Conservation (phyloP, 2,113 vertebrate genomes). For the Formicarius rufipectus region DNA sequence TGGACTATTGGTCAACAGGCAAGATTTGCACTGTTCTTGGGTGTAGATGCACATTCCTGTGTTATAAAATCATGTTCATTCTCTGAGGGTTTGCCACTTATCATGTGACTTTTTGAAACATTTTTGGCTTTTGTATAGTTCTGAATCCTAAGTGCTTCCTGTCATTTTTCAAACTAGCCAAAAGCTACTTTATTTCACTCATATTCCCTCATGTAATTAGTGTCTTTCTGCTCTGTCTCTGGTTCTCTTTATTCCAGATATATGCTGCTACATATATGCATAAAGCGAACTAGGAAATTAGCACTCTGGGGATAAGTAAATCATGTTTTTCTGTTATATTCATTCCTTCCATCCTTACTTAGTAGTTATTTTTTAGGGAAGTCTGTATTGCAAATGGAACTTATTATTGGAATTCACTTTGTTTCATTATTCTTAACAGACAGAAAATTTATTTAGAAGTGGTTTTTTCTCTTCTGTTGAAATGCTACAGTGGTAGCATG, state of each 20-base stretch:
- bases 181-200: background rate
- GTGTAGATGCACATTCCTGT: background rate
- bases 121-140: background rate
- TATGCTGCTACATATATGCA: background rate
- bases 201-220: background rate
- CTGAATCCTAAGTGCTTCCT: background rate
- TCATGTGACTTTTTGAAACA: background rate
- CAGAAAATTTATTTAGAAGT: background rate
- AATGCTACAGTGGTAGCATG: background rate
- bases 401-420: background rate
- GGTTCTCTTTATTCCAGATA: background rate
- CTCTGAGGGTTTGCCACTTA: background rate
- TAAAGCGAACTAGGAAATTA: background rate
- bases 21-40: background rate
- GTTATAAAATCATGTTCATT: background rate
- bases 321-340: background rate
- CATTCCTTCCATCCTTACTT: background rate
- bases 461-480: background rate
- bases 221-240: background rate
- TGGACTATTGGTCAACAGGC: background rate
- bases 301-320: background rate
- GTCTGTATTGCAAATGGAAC: background rate
- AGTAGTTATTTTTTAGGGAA: background rate
- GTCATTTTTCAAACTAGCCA: background rate
- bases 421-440: background rate